These are phyloP conservation scores for Chiloscyllium punctatum DNA, from an alignment of 2,797 vertebrate genomes.

Conservation along the genomic window DNA sequence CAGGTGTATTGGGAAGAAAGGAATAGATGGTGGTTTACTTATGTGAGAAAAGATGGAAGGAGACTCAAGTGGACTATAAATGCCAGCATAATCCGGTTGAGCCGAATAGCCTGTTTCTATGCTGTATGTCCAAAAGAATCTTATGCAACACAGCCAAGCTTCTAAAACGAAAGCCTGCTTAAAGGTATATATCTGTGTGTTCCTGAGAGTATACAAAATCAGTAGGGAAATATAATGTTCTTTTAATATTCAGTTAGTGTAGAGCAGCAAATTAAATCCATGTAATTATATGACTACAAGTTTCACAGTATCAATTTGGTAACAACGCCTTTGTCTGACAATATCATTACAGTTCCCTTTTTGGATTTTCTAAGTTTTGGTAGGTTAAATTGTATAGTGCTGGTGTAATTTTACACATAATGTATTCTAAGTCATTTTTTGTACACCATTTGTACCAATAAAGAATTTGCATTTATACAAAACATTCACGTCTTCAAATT, in stretches of 20 bases:
- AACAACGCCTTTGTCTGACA: background rate
- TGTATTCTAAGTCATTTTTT: background rate
- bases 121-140: background rate
- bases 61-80: no score
- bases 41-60: background rate
- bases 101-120: background rate
- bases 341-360: background rate
- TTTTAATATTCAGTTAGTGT: background rate
- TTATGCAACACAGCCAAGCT: background rate
- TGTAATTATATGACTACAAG: constrained; percentile 1
- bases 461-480: background rate
- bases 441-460: background rate
- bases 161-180: background rate
- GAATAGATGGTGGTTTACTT: background rate
- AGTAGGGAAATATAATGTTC: background rate
- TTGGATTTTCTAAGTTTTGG: background rate
- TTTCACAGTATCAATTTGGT: background rate
- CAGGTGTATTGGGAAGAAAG: no score
- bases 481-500: background rate
- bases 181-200: background rate
- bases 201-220: background rate
- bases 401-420: background rate
- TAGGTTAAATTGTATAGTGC: background rate
- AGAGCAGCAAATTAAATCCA: background rate
- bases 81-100: background rate